phyloP scores from a whole-genome alignment of 2,797 vertebrate genomes.

The Pitangus sulphuratus region DNA sequence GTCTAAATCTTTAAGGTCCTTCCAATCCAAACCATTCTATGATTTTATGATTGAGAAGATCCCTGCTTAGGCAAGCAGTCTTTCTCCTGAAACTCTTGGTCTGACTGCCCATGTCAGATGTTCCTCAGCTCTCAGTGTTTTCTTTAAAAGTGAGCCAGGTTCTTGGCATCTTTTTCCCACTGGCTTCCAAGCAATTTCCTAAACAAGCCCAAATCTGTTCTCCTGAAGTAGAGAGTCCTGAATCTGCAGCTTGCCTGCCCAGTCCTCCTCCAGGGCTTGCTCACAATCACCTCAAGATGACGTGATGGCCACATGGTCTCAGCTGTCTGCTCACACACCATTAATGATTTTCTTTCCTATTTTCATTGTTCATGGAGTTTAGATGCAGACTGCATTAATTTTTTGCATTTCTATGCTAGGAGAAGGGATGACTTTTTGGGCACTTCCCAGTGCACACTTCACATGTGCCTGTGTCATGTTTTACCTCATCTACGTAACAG shows the following conservation, averaged over 20 bases:
- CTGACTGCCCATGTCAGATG: neutral
- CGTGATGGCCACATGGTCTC: neutral
- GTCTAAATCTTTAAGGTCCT: neutral
- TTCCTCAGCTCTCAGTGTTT: neutral
- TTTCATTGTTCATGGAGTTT: neutral
- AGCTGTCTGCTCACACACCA: neutral
- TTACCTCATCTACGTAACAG: neutral
- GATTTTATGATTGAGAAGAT: neutral
- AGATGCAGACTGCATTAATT: neutral
- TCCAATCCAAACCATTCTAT: neutral
- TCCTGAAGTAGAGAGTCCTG: neutral
- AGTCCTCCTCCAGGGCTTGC: neutral
- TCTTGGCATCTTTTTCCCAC: neutral
- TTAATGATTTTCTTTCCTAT: neutral
- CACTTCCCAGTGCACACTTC: neutral
- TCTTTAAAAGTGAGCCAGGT: neutral
- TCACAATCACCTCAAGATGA: neutral
- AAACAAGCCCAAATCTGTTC: neutral
- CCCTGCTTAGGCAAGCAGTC: neutral
- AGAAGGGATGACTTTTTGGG: neutral
- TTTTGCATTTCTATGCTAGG: neutral
- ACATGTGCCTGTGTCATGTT: neutral
- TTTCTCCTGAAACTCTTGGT: neutral
- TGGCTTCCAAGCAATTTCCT: neutral
- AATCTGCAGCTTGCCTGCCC: neutral